Conservation (phyloP, 2,113 vertebrate species). For the Hystrix brachyura region DNA sequence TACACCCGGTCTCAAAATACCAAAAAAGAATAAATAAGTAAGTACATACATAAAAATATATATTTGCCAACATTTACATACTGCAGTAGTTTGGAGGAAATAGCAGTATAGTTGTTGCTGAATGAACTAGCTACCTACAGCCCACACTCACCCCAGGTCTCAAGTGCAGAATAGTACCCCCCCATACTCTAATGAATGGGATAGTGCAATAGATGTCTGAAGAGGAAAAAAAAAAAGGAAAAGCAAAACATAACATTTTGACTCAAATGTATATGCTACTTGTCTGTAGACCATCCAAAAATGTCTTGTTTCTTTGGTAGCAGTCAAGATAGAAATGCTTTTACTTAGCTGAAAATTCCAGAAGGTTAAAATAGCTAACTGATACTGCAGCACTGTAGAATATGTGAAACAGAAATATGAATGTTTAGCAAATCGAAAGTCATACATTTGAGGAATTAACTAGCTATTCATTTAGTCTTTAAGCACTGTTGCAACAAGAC, state of each 20-base stretch:
- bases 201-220: background rate
- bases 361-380: conserved; percentile 72
- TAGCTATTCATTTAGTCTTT: conserved; percentile 83
- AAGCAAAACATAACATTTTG: background rate
- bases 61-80: background rate
- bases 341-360: conserved; percentile 82
- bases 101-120: background rate
- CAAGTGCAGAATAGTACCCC: background rate
- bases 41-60: background rate
- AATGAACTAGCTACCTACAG: background rate
- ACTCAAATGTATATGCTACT: background rate
- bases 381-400: conserved; percentile 76
- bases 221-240: background rate
- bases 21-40: background rate
- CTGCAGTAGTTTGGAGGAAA: background rate
- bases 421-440: conserved; percentile 83
- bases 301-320: background rate
- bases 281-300: background rate
- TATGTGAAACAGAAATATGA: conserved; percentile 64
- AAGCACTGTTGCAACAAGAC: conserved; percentile 84
- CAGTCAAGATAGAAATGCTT: conserved; percentile 64
- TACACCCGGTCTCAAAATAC: background rate
- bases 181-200: background rate
- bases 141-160: background rate
- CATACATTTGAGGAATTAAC: conserved; percentile 84